Evolutionary conservation across 2,113 vertebrate genomes (phyloP).

Genomic region (Rallus limicola): DNA sequence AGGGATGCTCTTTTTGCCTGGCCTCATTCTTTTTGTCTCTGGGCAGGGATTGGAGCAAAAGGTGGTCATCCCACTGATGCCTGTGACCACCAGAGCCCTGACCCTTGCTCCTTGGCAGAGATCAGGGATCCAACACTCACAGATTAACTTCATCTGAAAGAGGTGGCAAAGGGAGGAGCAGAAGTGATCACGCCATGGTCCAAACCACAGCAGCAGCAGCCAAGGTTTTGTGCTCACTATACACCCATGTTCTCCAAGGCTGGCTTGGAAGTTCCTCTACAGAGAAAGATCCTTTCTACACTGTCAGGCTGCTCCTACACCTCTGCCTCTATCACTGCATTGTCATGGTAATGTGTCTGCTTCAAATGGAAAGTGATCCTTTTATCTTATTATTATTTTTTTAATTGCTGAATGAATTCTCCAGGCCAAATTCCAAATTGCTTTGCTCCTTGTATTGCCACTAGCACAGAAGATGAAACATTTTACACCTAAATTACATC

Average conservation of each 20-base stretch:
- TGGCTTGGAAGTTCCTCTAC: accelerated
- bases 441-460: not conserved
- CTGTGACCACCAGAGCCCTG: not conserved
- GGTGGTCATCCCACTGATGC: accelerated
- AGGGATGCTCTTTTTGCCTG: not conserved
- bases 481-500: not conserved
- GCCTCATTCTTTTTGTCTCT: not conserved
- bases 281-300: not conserved
- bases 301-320: not conserved
- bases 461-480: not conserved
- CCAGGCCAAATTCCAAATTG: not conserved
- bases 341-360: not conserved
- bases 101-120: not conserved
- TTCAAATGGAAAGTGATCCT: not conserved
- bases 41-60: not conserved
- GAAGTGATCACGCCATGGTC: not conserved
- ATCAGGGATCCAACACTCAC: not conserved
- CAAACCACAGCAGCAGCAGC: not conserved
- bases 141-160: not conserved
- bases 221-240: not conserved
- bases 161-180: not conserved
- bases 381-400: not conserved
- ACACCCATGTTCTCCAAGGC: accelerated
- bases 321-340: not conserved
- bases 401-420: not conserved